phyloP scores from a whole-genome alignment of 2,888 invertebrate species.

The Schrankia costaestrigalis region DNA sequence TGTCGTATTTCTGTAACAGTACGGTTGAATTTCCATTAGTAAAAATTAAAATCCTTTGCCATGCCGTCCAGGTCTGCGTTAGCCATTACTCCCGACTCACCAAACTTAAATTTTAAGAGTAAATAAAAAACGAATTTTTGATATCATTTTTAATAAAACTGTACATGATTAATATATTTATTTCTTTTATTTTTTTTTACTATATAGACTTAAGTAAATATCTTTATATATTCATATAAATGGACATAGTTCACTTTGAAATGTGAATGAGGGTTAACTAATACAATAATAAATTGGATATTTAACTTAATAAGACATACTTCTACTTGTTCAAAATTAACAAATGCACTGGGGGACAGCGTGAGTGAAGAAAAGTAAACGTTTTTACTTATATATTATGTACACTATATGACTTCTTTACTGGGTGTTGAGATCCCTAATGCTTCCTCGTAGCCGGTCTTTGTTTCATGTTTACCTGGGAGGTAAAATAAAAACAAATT shows the following conservation, averaged over 20 bases:
- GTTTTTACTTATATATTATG: constrained; percentile 35
- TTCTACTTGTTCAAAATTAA: constrained; percentile 68
- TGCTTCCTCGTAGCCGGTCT: constrained; percentile 93
- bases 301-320: constrained; percentile 47
- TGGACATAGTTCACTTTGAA: constrained; percentile 68
- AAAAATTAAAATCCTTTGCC: too few species aligned
- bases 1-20: too few species aligned
- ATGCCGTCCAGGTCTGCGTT: too few species aligned
- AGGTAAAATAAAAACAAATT: constrained; percentile 15
- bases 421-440: constrained; percentile 95
- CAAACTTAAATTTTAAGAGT: too few species aligned
- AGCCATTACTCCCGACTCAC: too few species aligned
- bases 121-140: constrained; percentile 30
- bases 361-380: constrained; percentile 46
- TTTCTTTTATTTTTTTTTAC: constrained; percentile 52
- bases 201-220: constrained; percentile 57
- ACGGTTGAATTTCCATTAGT: too few species aligned
- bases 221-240: constrained; percentile 61
- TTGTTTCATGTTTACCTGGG: constrained; percentile 80
- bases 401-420: constrained; percentile 86
- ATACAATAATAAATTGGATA: constrained; percentile 49
- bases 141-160: constrained; percentile 71
- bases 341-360: constrained; percentile 74
- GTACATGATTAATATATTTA: constrained; percentile 71
- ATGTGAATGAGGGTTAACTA: constrained; percentile 57